phyloP scores from a whole-genome alignment of 2,113 vertebrate species.

The Mustela nigripes region DNA sequence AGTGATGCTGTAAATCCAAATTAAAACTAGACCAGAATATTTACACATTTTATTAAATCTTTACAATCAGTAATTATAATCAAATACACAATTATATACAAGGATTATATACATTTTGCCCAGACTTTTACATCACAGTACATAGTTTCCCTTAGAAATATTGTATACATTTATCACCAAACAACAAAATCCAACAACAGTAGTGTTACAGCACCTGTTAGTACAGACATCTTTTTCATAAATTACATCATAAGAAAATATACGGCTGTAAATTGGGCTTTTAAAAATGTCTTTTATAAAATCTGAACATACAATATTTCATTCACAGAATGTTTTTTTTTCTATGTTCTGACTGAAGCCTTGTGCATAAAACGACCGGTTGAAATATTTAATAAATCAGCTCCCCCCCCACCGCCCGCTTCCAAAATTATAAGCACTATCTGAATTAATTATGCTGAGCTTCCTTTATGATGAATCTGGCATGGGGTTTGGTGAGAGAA shows the following conservation, averaged over 20 bases:
- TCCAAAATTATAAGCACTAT: slow-evolving; percentile 25
- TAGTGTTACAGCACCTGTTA: slow-evolving; percentile 88
- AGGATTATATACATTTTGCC: slow-evolving; percentile 91
- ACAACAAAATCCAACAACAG: slow-evolving; percentile 87
- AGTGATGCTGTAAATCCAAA: slow-evolving; percentile 63
- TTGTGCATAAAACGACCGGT: slow-evolving; percentile 81
- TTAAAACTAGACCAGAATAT: slow-evolving; percentile 86
- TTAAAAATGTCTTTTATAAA: slow-evolving; percentile 89
- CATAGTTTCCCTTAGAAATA: slow-evolving; percentile 89
- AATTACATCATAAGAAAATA: slow-evolving; percentile 91
- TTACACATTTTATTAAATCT: slow-evolving; percentile 94
- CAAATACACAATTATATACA: slow-evolving; percentile 93
- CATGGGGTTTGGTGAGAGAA: slow-evolving; percentile 78
- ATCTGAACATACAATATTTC: slow-evolving; percentile 89
- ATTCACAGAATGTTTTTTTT: slow-evolving; percentile 90
- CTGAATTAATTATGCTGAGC: slow-evolving; percentile 45
- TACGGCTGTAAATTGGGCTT: slow-evolving; percentile 89
- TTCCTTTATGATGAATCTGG: slow-evolving; percentile 69
- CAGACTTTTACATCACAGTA: slow-evolving; percentile 92
- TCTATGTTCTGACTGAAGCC: slow-evolving; percentile 86
- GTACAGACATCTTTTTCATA: slow-evolving; percentile 87
- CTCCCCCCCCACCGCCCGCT: background rate
- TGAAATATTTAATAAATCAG: slow-evolving; percentile 72
- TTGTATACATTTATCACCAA: slow-evolving; percentile 86
- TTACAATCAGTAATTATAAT: slow-evolving; percentile 93